Percentiles rank a stretch among this genome's conserved stretches.
Conservation (phyloP, 2,113 vertebrate species). For the Pangasianodon gigas region DNA sequence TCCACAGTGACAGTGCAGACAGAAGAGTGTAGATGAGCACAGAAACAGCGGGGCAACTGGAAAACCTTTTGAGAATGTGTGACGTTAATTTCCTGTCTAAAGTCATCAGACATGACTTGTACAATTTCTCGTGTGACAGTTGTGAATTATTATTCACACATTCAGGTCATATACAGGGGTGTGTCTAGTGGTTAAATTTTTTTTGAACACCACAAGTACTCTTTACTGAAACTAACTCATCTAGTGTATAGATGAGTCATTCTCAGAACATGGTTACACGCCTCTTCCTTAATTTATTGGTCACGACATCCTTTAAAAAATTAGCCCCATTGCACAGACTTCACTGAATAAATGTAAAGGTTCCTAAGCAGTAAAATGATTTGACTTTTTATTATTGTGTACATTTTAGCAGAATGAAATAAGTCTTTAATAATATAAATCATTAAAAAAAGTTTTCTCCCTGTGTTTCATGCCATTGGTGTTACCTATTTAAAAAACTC, state of each 20-base stretch:
- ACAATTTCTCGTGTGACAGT: not conserved
- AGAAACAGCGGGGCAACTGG: not conserved
- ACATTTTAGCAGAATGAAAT: not conserved
- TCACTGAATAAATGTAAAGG: not conserved
- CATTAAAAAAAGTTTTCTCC: too few species aligned
- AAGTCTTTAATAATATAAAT: not conserved
- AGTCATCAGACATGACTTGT: not conserved
- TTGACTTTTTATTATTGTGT: not conserved
- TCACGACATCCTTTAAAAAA: not conserved
- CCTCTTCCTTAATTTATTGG: not conserved
- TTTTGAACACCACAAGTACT: not conserved
- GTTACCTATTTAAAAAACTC: too few species aligned
- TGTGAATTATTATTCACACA: not conserved
- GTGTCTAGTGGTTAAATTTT: not conserved
- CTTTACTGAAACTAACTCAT: not conserved
- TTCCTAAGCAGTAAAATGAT: not conserved
- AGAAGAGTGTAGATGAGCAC: conserved; percentile 23
- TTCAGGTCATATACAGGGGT: not conserved
- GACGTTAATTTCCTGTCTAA: not conserved
- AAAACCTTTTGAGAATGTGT: not conserved
- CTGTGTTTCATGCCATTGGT: too few species aligned
- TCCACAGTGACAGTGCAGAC: conserved; percentile 27
- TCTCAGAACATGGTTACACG: not conserved
- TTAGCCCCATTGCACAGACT: not conserved
- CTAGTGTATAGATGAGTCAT: not conserved